Evolutionary conservation across 2,888 invertebrate species (phyloP), one percentile per base, ranked within the genome.

Genomic region (Amorpha juglandis): DNA sequence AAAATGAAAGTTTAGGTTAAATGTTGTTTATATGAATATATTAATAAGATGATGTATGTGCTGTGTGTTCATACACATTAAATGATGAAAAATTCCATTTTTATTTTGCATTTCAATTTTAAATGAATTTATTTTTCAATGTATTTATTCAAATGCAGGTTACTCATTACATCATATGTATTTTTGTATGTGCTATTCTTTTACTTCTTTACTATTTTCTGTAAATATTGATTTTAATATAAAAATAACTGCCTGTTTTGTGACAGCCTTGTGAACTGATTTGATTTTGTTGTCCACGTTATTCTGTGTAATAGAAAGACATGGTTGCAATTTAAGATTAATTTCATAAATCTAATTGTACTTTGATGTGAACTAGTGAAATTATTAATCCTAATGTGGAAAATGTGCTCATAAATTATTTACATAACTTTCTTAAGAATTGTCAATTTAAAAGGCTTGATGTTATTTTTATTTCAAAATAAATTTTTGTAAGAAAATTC

Each of bases 371-470:
- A 62, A 53, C 38, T 52, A 52, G 38, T 53, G 52, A 74, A 75
- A 76, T 74, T 85, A 80, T 84, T 80, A 81, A 84, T 89, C 87
- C 84, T 83, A 84, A 84, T 82, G 82, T 89, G 84, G 90, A 90
- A 58, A 88, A 84, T 88, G 84, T 91, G 92, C 91, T 92, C 91
- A 91, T 90, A 87, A 90, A 87, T 88, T 88, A 86, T 89, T 80
- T 77, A 79, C 85, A 86, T 88, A 81, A 86, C 89, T 90, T 91
- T 82, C 85, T 86, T 83, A 83, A 88, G 82, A 80, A 84, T 84
- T 89, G 92, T 91, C 91, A 91, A 91, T 92, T 92, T 91, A 87
- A 83, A 89, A 89, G 83, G 90, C 92, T 92, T 92, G 87, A 91
- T 92, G 92, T 91, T 92, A 90, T 87, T 91, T 91, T 92, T 88